Conservation (phyloP, 1,140 invertebrate genomes). For the Cydia pomonella region DNA sequence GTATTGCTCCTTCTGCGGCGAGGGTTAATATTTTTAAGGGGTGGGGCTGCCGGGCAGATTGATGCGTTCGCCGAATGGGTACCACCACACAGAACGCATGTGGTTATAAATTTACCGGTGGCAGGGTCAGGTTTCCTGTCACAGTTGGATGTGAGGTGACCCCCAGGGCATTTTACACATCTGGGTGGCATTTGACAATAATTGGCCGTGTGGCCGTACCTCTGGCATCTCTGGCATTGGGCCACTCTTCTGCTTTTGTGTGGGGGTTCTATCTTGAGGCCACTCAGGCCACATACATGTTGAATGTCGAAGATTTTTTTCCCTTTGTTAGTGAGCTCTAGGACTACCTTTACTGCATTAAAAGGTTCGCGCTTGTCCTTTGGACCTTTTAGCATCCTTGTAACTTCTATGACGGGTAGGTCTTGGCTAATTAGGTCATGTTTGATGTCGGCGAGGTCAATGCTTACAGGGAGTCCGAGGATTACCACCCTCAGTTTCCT, state of each 20-base stretch:
- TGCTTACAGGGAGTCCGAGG: no score
- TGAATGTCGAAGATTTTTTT: conserved; percentile 19
- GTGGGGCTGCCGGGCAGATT: conserved; percentile 34
- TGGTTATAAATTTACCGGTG: background rate
- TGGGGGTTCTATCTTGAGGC: conserved; percentile 43
- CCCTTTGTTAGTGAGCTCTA: no score
- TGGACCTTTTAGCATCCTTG: no score
- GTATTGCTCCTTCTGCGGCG: background rate
- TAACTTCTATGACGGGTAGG: no score
- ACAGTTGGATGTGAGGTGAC: conserved; percentile 41
- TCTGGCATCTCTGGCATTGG: conserved; percentile 59
- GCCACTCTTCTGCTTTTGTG: conserved; percentile 45
- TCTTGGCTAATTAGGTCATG: no score
- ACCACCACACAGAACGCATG: conserved; percentile 33
- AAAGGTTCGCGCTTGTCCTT: no score
- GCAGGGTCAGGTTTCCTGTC: background rate
- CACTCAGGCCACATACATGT: background rate
- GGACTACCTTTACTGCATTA: no score
- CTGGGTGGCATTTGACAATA: conserved; percentile 47
- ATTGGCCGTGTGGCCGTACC: conserved; percentile 55
- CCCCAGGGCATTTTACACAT: conserved; percentile 59
- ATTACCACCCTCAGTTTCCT: no score
- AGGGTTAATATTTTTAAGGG: background rate
- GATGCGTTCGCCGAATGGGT: conserved; percentile 40
- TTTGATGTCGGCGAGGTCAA: no score